Conservation (phyloP, 2,113 vertebrate species). For the Trichechus manatus region DNA sequence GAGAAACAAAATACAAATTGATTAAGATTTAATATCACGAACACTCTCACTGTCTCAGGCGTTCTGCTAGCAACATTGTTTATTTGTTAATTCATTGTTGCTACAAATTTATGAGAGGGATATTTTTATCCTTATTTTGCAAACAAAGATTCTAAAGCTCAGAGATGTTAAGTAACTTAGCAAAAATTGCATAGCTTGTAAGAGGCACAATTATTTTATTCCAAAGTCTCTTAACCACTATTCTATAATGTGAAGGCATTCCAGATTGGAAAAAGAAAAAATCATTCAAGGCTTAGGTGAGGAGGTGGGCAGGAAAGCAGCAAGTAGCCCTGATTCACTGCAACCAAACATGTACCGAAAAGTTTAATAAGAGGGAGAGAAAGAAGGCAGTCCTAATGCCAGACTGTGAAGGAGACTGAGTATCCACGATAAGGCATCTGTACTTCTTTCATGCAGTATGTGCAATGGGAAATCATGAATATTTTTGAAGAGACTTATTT, state of each 20-base stretch:
- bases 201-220: not conserved
- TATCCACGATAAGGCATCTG: not conserved
- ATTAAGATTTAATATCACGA: not conserved
- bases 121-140: not conserved
- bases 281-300: not conserved
- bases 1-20: not conserved
- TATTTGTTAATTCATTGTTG: not conserved
- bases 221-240: not conserved
- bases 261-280: not conserved
- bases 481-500: not conserved
- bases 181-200: not conserved
- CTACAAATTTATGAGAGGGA: not conserved
- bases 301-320: not conserved
- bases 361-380: not conserved
- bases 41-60: not conserved
- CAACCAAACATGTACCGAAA: not conserved
- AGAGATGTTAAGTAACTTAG: not conserved
- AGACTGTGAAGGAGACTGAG: not conserved
- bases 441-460: accelerated
- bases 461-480: not conserved
- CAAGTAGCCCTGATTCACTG: not conserved
- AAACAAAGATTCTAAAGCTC: not conserved
- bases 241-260: not conserved
- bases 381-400: not conserved
- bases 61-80: not conserved